Evolutionary conservation across 1,140 invertebrate genomes (phyloP).

Genomic region (Papilio dardanus): DNA sequence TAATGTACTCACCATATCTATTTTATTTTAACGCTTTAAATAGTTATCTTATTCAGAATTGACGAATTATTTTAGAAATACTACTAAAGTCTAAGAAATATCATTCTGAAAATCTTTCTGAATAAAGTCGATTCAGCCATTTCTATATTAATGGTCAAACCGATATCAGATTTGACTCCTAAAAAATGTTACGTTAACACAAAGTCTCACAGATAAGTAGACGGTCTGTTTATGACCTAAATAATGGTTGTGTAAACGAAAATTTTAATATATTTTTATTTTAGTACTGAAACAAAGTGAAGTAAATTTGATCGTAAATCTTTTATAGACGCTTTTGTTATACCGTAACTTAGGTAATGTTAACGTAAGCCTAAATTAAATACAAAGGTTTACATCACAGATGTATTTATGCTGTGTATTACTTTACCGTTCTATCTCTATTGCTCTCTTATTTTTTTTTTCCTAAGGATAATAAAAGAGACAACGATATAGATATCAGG

Average conservation of each 20-base stretch:
- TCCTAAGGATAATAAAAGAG: background rate
- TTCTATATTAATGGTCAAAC: background rate
- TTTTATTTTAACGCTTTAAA: too few species aligned
- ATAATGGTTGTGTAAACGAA: conserved; percentile 9
- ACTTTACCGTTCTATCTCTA: background rate
- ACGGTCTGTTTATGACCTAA: background rate
- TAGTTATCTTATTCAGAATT: background rate
- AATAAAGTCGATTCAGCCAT: background rate
- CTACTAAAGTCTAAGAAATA: background rate
- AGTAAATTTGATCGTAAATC: background rate
- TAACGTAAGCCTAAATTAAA: background rate
- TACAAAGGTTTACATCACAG: background rate
- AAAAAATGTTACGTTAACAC: background rate
- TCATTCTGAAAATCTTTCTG: too few species aligned
- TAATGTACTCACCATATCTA: too few species aligned
- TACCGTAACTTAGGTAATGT: background rate
- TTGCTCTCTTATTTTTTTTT: background rate
- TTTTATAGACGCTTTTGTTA: conserved; percentile 5
- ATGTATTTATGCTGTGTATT: background rate
- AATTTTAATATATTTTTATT: conserved; percentile 19
- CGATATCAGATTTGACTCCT: background rate
- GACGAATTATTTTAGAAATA: background rate
- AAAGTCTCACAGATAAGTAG: background rate
- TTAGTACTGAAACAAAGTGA: conserved; percentile 1
- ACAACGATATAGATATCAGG: background rate